phyloP scores from a whole-genome alignment of 2,888 invertebrate genomes.

The Epinotia bilunana region DNA sequence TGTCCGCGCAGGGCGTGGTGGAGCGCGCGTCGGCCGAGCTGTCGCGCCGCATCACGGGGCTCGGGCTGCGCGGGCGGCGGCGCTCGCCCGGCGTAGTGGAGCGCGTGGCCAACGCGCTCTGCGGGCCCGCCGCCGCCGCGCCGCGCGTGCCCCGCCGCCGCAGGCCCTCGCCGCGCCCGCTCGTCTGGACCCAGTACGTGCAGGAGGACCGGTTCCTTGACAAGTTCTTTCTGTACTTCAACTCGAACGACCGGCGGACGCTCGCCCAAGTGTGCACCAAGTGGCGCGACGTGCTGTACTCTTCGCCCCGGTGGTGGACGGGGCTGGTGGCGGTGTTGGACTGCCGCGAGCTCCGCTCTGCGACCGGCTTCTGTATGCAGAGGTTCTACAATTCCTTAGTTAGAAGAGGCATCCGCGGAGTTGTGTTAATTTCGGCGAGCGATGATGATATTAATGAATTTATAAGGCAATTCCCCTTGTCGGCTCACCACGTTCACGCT shows the following conservation, averaged over 20 bases:
- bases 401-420: constrained; percentile 92
- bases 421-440: constrained; percentile 92
- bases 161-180: constrained; percentile 83
- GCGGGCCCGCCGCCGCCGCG: constrained; percentile 85
- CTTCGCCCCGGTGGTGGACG: constrained; percentile 94
- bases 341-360: constrained; percentile 91
- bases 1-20: constrained; percentile 95
- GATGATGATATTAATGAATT: constrained; percentile 96
- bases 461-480: constrained; percentile 92
- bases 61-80: constrained; percentile 88
- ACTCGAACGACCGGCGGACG: constrained; percentile 89
- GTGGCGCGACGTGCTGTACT: constrained; percentile 95
- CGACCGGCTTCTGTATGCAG: constrained; percentile 80
- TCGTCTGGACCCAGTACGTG: constrained; percentile 90
- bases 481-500: constrained; percentile 92
- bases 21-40: constrained; percentile 96
- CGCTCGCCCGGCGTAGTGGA: constrained; percentile 90
- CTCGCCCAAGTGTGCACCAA: constrained; percentile 93
- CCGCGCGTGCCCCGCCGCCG: constrained; percentile 73
- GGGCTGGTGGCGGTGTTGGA: constrained; percentile 93
- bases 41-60: constrained; percentile 94
- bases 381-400: constrained; percentile 92
- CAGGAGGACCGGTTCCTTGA: constrained; percentile 93
- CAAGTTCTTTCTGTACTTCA: constrained; percentile 93
- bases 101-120: constrained; percentile 93